Base-by-base conservation (phyloP, 2,113 vertebrate species). In the Corydoras maculifer region DNA sequence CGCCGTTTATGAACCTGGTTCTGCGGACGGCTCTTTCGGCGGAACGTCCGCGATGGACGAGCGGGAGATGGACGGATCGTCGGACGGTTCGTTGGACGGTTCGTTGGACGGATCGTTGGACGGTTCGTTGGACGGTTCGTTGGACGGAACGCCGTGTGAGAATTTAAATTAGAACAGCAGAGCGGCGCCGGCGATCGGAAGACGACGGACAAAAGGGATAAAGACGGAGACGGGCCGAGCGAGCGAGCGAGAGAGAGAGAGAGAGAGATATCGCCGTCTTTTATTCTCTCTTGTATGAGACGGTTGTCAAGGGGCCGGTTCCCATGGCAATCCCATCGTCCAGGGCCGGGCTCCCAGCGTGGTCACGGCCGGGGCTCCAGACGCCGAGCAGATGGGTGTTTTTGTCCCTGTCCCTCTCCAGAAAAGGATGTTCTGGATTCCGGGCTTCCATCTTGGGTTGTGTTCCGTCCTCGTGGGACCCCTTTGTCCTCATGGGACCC, bases 261-360 rank as follows among this genome's bases (percentile, higher is more conserved):
- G 74, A 66, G 73, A 82, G 76, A 82, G 74, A 83, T 83, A 89
- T 86, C 83, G 86, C 82, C 80, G 84, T 84, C 86, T 84, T 87
- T 91, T 89, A 87, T 91, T 87, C 86, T 84, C 70, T 74, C 57
- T 70, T 84, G 83, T 79, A 80, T 82, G 77, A 82, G 84, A 83
- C 82, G 79, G 85, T 85, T 80, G 75, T 81, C 78, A 86, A 88
- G 84, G 87, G 85, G 76, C 77, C 82, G 79, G 90, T 91, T 90
- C 89, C 90, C 90, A 91, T 90, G 90, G 90, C 85, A 84, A 91
- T 90, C 73, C 80, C 83, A 81, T 75, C 78, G 74, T 80, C 69
- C 32, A 31, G 73, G 69, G 78, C 75, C 80, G 78, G 65, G 74
- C 68, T 77, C 58, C 65, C 70, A 76, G 76, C 32, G n/a, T 50